Conservation (phyloP, 2,113 vertebrate genomes). For the Ceuthmochares aereus region DNA sequence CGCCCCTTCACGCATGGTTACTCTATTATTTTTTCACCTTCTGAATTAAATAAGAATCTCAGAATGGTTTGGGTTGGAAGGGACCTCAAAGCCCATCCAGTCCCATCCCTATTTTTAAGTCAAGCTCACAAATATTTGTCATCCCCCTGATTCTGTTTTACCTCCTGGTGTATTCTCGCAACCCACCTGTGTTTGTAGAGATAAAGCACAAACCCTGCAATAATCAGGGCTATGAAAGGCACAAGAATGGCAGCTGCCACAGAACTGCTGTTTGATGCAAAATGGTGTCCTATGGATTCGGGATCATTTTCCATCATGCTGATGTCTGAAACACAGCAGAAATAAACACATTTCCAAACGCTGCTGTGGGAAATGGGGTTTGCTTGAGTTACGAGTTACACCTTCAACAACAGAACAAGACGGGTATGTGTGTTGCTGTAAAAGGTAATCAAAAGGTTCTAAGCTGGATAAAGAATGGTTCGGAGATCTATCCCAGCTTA, state of each 20-base stretch:
- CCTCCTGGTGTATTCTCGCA: rapidly evolving
- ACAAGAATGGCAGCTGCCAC: slow-evolving; percentile 98
- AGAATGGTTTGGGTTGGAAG: too few relatives aligned
- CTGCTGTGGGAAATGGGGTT: rapidly evolving
- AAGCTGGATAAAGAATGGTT: not conserved
- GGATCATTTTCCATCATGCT: slow-evolving; percentile 82
- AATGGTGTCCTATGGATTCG: slow-evolving; percentile 88
- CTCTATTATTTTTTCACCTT: not conserved
- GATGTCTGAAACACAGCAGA: slow-evolving; percentile 72
- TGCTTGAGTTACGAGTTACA: not conserved
- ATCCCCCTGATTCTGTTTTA: not conserved
- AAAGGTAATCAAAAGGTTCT: not conserved
- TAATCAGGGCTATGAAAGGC: slow-evolving; percentile 99
- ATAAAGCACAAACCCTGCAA: slow-evolving; percentile 98
- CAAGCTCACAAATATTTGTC: not conserved
- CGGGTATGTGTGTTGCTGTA: rapidly evolving
- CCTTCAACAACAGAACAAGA: not conserved
- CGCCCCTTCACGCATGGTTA: rapidly evolving
- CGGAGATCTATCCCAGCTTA: not conserved
- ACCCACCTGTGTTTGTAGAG: slow-evolving; percentile 98
- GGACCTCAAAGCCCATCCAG: too few relatives aligned
- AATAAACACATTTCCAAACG: not conserved
- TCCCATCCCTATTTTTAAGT: not conserved
- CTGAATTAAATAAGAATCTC: not conserved
- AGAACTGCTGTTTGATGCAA: slow-evolving; percentile 98